A percentile compares a stretch with the other conserved stretches of the same genome.
phyloP scores from a whole-genome alignment of 2,888 invertebrate genomes.

The Dyspetes luteomarginatus region DNA sequence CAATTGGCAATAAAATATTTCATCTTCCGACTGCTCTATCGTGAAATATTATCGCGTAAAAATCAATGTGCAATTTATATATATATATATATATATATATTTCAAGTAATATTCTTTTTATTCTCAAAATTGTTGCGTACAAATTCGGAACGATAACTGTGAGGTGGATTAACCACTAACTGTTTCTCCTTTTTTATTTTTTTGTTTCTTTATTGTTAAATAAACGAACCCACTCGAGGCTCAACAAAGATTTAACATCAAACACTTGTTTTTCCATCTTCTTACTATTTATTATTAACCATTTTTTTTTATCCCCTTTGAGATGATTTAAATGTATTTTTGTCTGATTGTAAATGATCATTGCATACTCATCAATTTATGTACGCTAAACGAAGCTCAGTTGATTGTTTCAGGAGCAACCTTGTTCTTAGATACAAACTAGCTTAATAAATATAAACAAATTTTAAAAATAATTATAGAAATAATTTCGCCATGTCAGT shows the following conservation, averaged over 20 bases:
- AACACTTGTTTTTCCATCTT: conserved; percentile 48
- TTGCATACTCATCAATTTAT: conserved; percentile 62
- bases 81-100: conserved; percentile 16
- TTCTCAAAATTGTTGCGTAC: conserved; percentile 41
- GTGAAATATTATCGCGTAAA: conserved; percentile 40
- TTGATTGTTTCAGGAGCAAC: conserved; percentile 80
- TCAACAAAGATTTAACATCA: conserved; percentile 54
- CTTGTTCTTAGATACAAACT: conserved; percentile 55
- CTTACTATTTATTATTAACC: conserved; percentile 41
- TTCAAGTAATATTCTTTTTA: conserved; percentile 21
- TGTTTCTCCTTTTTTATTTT: conserved; percentile 3
- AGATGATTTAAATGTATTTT: conserved; percentile 36
- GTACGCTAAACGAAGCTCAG: conserved; percentile 82
- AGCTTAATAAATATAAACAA: conserved; percentile 60
- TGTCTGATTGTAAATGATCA: conserved; percentile 57
- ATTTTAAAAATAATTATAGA: conserved; percentile 65
- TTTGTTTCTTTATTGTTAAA: conserved; percentile 38
- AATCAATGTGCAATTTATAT: conserved; percentile 44
- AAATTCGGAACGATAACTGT: conserved; percentile 56
- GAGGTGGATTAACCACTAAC: conserved; percentile 28
- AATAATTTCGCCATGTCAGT: conserved; percentile 47
- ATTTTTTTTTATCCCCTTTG: conserved; percentile 45
- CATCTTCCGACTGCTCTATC: conserved; percentile 7
- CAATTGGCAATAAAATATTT: conserved; percentile 1
- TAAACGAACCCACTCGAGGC: conserved; percentile 40